Evolutionary conservation across 1,140 invertebrate genomes (phyloP), one percentile per base, ranked within the genome.

Genomic region (Drosophila prosaltans): DNA sequence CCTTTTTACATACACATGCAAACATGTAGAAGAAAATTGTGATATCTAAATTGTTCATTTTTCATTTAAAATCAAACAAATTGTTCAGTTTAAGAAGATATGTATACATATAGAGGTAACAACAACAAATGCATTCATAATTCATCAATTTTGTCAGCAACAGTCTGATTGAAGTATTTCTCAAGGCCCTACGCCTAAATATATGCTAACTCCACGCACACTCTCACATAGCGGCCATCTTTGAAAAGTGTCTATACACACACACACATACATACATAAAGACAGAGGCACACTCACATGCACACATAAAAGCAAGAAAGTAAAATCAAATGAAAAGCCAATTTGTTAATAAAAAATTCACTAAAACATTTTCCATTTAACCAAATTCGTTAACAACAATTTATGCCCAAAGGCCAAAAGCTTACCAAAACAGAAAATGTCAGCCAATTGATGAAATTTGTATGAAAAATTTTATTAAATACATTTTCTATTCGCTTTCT

Each of bases 161-260:
- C 82, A 85, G 68, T 55, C 59, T 36, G n/a, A n/a, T 21, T 21
- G 24, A 24, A 24, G 7, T 1, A 59, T 54, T 24, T 28, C 10
- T 32, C 51, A 28, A 28, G 1, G 1, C 21, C 40, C 30, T 9
- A 6, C 51, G 26, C 9, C 9, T 16, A 8, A 32, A 26, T 30
- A 11, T n/a, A 76, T 16, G 48, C 62, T 60, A 62, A 69, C 55
- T 32, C 61, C 36, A 61, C 41, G 16, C 41, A 57, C 51, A 55
- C 74, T 58, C 67, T 65, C 71, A 36, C 64, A 65, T 51, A 78
- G 79, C 80, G 68, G 80, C 83, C 83, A 88, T 88, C 62, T 88
- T 78, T 80, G 54, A 81, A 81, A 74, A 84, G 36, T 64, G 61
- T 63, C 28, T 72, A 74, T 48, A 70, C 61, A 32, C 65, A 63